These are phyloP conservation scores for Etheostoma nigrum DNA, from an alignment of 2,797 vertebrate genomes.

Conservation along the genomic window DNA sequence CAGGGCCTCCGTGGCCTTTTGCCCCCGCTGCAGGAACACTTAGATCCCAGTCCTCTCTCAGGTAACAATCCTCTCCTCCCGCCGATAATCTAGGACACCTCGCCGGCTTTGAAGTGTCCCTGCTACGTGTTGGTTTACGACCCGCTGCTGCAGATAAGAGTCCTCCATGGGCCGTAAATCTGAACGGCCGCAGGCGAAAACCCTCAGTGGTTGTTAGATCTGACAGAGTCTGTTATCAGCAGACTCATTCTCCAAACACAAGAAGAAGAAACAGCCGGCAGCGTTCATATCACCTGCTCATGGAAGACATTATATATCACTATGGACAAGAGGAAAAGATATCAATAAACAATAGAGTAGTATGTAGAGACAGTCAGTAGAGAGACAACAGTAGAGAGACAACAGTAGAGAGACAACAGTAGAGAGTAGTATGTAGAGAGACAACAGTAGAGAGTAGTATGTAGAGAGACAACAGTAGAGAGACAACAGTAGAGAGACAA, in stretches of 20 bases:
- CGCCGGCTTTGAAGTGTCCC: constrained; percentile 41
- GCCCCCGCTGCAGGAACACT: constrained; percentile 15
- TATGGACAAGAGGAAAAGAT: no score
- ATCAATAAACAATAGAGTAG: no score
- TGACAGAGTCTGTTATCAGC: neutral
- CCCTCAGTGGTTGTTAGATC: constrained; percentile 34
- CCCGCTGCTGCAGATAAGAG: constrained; percentile 54
- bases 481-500: no score
- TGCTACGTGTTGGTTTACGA: constrained; percentile 58
- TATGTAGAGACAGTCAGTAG: no score
- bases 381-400: no score
- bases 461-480: no score
- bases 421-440: no score
- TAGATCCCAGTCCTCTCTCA: neutral
- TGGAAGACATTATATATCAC: no score
- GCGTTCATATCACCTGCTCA: no score
- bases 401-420: no score
- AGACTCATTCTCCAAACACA: constrained; percentile 60
- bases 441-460: no score
- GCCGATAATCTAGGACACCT: constrained; percentile 10
- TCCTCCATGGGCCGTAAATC: constrained; percentile 61
- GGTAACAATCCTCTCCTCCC: constrained; percentile 4
- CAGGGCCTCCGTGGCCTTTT: neutral
- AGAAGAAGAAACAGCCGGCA: neutral
- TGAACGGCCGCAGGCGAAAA: constrained; percentile 47